Percentiles rank a stretch among this genome's conserved stretches.
Conservation (phyloP, 2,797 vertebrate genomes). For the Xiphophorus birchmanni region DNA sequence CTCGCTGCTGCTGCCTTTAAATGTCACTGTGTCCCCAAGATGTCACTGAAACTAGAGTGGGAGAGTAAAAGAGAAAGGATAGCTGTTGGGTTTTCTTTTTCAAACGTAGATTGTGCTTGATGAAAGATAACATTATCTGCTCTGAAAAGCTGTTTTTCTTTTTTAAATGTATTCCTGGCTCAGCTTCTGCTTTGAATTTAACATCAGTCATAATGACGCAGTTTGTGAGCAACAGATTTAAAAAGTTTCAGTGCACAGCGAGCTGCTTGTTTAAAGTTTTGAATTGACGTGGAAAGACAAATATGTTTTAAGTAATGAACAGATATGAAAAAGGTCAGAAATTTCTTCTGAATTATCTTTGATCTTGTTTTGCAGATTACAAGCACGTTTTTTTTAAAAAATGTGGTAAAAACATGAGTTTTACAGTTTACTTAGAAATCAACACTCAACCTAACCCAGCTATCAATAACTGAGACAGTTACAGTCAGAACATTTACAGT, state of each 20-base stretch:
- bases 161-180: conserved; percentile 26
- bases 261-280: neutral
- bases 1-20: conserved; percentile 30
- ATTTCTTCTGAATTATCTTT: conserved; percentile 5
- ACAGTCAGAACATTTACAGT: neutral
- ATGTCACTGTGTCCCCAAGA: conserved; percentile 44
- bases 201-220: neutral
- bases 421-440: neutral
- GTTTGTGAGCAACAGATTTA: neutral
- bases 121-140: conserved; percentile 39
- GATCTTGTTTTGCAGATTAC: conserved; percentile 7
- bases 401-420: neutral
- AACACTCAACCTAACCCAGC: neutral
- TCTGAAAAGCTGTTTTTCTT: conserved; percentile 6
- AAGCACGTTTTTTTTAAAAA: neutral
- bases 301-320: neutral
- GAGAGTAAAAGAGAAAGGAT: conserved; percentile 31
- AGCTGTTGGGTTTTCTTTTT: conserved; percentile 5
- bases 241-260: neutral
- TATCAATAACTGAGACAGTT: neutral
- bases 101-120: conserved; percentile 1
- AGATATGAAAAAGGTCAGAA: conserved; percentile 46
- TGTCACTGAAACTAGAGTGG: conserved; percentile 34
- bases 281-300: neutral
- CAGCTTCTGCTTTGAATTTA: conserved; percentile 38